Conservation (phyloP, 2,113 vertebrate genomes). For the Pseudorectes ferrugineus region DNA sequence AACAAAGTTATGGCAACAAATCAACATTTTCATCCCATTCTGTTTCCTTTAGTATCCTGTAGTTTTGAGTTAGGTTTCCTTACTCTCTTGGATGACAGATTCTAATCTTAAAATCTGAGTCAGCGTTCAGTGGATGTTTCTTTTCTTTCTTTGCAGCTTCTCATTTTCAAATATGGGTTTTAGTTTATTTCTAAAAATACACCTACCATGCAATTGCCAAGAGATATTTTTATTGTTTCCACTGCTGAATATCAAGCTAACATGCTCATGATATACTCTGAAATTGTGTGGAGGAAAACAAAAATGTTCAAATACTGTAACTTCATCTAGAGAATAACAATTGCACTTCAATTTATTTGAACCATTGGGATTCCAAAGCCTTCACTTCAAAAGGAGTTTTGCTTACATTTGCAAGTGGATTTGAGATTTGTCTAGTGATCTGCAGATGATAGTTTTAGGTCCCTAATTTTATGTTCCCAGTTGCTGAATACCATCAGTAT, state of each 20-base stretch:
- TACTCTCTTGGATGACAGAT: background rate
- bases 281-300: background rate
- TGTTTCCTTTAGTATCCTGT: background rate
- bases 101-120: background rate
- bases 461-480: background rate
- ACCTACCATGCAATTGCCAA: background rate
- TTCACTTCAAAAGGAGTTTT: background rate
- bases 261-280: background rate
- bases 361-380: background rate
- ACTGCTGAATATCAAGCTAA: conserved; percentile 10
- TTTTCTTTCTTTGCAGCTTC: background rate
- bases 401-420: background rate
- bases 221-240: conserved; percentile 46
- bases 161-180: background rate
- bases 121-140: background rate
- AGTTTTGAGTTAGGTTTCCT: background rate
- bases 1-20: background rate
- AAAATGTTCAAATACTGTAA: background rate
- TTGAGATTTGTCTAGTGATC: background rate
- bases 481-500: background rate
- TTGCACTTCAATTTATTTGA: background rate
- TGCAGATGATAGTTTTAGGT: background rate
- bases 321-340: background rate
- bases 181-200: background rate
- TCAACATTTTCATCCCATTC: background rate